A percentile compares a stretch with the other conserved stretches of the same genome.
Conservation (phyloP, 2,113 vertebrate genomes). For the Pseudorectes ferrugineus region DNA sequence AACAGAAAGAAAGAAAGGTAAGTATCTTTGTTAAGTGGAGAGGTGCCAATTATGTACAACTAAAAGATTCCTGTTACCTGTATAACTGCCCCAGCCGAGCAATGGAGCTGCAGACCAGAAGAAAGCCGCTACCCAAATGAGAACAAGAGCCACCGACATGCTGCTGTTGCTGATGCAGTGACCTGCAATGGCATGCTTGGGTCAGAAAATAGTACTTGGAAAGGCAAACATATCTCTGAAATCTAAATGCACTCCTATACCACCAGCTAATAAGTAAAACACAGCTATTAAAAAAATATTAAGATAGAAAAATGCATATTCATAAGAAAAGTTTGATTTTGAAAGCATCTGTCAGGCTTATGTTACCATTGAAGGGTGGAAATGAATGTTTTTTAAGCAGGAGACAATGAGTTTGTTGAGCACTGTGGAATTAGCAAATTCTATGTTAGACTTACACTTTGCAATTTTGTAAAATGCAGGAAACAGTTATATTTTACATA, state of each 20-base stretch:
- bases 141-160: conserved; percentile 73
- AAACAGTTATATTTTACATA: not conserved
- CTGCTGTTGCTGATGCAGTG: conserved; percentile 78
- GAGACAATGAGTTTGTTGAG: not conserved
- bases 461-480: not conserved
- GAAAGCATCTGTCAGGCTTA: not conserved
- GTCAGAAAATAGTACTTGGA: not conserved
- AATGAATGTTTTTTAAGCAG: not conserved
- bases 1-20: not conserved
- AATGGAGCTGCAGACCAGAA: conserved; percentile 87
- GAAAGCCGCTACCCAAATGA: conserved; percentile 82
- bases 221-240: not conserved
- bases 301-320: not conserved
- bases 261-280: not conserved
- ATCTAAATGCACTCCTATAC: not conserved
- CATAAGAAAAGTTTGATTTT: not conserved
- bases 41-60: not conserved
- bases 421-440: not conserved
- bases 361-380: not conserved
- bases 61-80: conserved; percentile 68
- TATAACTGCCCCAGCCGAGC: conserved; percentile 89
- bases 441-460: not conserved
- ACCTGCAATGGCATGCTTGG: conserved; percentile 59
- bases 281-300: not conserved
- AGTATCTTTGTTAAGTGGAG: not conserved